Base-by-base conservation (phyloP, 2,797 vertebrate genomes). In the Cercopithecus neglectus region DNA sequence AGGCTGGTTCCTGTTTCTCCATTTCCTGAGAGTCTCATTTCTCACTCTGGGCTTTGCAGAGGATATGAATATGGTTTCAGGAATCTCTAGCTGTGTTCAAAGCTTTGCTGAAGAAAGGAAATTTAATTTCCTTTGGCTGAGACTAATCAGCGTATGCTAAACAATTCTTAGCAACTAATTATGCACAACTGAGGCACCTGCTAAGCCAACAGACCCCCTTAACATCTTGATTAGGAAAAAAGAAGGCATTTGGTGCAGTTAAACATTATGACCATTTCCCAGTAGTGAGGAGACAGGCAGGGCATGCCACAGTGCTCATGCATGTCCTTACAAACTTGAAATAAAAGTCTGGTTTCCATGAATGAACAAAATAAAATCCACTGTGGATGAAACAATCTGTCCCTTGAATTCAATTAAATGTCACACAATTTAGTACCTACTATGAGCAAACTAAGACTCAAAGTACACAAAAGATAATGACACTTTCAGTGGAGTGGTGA, bases 151-250 rank as follows among this genome's bases (percentile, higher is more conserved):
- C 30, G 36, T 89, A 70, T 0, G 28, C 84, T 93, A 94, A 98
- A 95, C 81, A 94, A 97, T 86, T 97, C 90, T 88, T 85, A 95
- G 67, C 53, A 91, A 97, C 85, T 93, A 89, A 98, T 95, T 94
- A 98, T 33, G 59, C 84, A 94, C 72, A 89, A 89, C 2, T 16
- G 92, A 97, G 41, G 79, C 82, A 97, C 93, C 17, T 17, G 91
- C 97, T 98, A 93, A 91, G 91, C 74, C 57, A 93, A 89, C 67
- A 97, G 87, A 91, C 95, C 93, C 97, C 97, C 82, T 91, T 93
- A 84, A 19, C 55, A 90, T 79, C 57, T 91, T 83, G 39, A 97
- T 93, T 91, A 83, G 89, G n/a, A 16, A 26, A 41, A 50, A 26
- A 95, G 97, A 97, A 97, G 82, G 33, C 33, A 70, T 74, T 94